Percentiles rank a stretch among this genome's conserved stretches.
phyloP scores from a whole-genome alignment of 2,888 invertebrate genomes.

The Creontiades dilutus region DNA sequence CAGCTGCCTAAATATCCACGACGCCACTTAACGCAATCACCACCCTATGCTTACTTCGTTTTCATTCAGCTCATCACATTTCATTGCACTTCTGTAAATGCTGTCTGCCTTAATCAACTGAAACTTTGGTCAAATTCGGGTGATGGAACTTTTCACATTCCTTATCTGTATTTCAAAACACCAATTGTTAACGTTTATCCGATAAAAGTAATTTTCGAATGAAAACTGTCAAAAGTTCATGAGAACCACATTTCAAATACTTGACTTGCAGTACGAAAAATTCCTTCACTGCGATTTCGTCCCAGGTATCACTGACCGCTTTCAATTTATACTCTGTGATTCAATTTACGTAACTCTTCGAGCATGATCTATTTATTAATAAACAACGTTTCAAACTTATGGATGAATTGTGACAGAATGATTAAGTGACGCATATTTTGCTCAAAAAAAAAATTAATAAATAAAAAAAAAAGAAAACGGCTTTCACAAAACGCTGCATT shows the following conservation, averaged over 20 bases:
- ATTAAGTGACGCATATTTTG: conserved; percentile 54
- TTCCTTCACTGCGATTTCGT: neutral
- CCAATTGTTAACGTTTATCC: no score
- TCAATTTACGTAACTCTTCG: neutral
- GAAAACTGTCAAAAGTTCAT: no score
- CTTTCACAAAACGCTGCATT: conserved; percentile 61
- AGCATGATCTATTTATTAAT: neutral
- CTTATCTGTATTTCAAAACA: no score
- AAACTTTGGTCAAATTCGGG: neutral
- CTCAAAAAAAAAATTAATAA: conserved; percentile 2
- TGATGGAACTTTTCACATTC: no score
- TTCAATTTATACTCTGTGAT: conserved; percentile 29
- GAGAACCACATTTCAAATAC: no score
- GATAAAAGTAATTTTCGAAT: no score
- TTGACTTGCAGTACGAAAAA: neutral
- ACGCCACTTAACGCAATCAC: neutral
- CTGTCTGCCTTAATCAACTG: neutral
- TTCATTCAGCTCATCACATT: neutral
- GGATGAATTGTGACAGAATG: neutral
- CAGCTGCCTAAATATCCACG: no score
- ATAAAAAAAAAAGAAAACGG: neutral
- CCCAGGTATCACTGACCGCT: neutral
- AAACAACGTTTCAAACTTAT: neutral
- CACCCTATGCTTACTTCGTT: neutral
- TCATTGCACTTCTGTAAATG: neutral